A percentile compares a stretch with the other conserved stretches of the same genome.
Conservation (phyloP, 2,888 invertebrate species). For the Clepsis dumicolana region DNA sequence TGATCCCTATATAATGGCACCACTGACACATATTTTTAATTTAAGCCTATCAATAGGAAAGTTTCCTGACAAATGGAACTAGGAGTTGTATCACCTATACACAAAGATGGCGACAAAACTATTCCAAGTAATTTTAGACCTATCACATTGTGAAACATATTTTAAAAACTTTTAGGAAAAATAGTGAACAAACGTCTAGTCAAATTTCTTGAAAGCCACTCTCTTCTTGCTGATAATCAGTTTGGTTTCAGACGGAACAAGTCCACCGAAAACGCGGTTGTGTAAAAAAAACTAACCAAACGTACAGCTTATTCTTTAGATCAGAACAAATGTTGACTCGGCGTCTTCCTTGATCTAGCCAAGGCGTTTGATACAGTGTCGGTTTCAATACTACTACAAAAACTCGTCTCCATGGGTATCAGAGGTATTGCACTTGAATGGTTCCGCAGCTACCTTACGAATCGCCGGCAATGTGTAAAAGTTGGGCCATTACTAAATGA, state of each 20-base stretch:
- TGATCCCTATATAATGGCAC: not conserved
- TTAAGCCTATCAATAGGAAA: not conserved
- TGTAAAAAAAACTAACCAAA: not conserved
- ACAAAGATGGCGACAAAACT: not conserved
- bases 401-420: not conserved
- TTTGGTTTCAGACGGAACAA: not conserved
- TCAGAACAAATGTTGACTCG: not conserved
- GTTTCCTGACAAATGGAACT: not conserved
- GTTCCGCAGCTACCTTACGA: not conserved
- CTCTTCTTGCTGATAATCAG: not conserved
- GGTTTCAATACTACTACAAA: not conserved
- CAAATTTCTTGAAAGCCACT: not conserved
- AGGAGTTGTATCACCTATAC: not conserved
- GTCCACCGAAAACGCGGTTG: not conserved
- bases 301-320: not conserved
- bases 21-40: slow-evolving; percentile 1
- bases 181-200: not conserved
- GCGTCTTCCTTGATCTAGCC: not conserved
- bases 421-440: not conserved
- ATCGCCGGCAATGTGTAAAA: not conserved
- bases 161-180: not conserved
- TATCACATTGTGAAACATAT: not conserved
- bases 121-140: not conserved
- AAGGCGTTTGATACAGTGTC: too few relatives aligned
- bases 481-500: not conserved